phyloP scores from a whole-genome alignment of 2,888 invertebrate species.

The Amblyjoppa fuscipennis region DNA sequence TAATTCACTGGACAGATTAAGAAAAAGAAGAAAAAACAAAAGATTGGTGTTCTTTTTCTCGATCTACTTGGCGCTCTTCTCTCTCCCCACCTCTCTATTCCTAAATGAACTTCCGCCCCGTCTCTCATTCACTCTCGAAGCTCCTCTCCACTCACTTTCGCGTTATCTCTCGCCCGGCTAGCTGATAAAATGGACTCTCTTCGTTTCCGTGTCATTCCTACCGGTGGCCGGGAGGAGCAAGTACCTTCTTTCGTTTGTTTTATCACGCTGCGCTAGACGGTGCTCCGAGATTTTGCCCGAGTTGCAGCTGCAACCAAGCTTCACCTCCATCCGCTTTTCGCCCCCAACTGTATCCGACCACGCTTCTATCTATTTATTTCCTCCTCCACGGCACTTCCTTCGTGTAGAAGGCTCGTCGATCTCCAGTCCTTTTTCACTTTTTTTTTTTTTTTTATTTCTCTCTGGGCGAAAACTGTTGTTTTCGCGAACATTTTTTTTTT shows the following conservation, averaged over 20 bases:
- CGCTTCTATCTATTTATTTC: conserved; percentile 40
- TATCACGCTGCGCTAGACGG: conserved; percentile 55
- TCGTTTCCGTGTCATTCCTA: conserved; percentile 64
- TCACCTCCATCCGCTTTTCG: conserved; percentile 54
- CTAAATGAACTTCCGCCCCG: conserved; percentile 61
- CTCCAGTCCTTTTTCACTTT: conserved; percentile 3
- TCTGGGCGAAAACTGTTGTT: too few relatives aligned
- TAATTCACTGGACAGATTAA: conserved; percentile 52
- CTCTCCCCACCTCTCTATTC: conserved; percentile 23
- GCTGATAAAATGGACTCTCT: conserved; percentile 66
- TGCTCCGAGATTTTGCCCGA: conserved; percentile 58
- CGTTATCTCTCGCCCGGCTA: conserved; percentile 63
- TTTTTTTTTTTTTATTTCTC: not conserved
- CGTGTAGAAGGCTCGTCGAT: conserved; percentile 54
- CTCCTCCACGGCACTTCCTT: conserved; percentile 42
- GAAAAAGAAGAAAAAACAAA: not conserved
- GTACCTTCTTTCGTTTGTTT: conserved; percentile 64
- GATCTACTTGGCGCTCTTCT: conserved; percentile 34
- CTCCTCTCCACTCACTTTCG: conserved; percentile 57
- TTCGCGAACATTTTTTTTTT: too few relatives aligned
- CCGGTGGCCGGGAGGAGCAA: conserved; percentile 52
- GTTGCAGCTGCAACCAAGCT: conserved; percentile 55
- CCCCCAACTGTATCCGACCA: conserved; percentile 47
- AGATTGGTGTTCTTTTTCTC: conserved; percentile 30
- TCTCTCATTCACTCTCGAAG: conserved; percentile 32